Evolutionary conservation across 2,797 vertebrate species (phyloP).

Genomic region (Anguilla obscura): DNA sequence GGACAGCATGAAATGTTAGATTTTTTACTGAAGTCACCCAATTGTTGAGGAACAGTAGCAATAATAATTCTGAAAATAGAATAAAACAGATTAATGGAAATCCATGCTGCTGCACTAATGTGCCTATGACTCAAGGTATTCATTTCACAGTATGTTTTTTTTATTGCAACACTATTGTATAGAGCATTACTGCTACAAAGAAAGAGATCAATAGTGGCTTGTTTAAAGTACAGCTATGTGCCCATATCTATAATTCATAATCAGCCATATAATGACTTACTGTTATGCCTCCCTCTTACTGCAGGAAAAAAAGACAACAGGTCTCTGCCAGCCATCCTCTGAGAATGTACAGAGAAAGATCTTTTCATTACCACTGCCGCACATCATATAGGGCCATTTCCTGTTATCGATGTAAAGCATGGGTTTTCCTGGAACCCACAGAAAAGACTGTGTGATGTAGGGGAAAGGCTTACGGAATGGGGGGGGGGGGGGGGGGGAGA

Average conservation of each 20-base stretch:
- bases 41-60: background rate
- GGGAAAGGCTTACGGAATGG: background rate
- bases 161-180: background rate
- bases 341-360: background rate
- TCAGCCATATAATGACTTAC: conserved; percentile 46
- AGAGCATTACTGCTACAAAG: background rate
- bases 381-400: background rate
- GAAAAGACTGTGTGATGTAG: background rate
- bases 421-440: background rate
- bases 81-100: conserved; percentile 19
- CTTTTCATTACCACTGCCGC: background rate
- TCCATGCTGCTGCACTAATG: background rate
- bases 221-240: conserved; percentile 42
- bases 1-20: background rate
- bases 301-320: background rate
- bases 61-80: background rate
- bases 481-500: background rate
- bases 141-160: background rate
- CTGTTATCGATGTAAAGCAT: background rate
- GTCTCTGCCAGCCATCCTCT: background rate
- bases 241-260: conserved; percentile 53
- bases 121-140: background rate
- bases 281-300: conserved; percentile 35
- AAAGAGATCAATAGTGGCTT: conserved; percentile 47
- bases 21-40: background rate